Conservation (phyloP, 1,140 invertebrate genomes). For the Drosophila bipectinata region DNA sequence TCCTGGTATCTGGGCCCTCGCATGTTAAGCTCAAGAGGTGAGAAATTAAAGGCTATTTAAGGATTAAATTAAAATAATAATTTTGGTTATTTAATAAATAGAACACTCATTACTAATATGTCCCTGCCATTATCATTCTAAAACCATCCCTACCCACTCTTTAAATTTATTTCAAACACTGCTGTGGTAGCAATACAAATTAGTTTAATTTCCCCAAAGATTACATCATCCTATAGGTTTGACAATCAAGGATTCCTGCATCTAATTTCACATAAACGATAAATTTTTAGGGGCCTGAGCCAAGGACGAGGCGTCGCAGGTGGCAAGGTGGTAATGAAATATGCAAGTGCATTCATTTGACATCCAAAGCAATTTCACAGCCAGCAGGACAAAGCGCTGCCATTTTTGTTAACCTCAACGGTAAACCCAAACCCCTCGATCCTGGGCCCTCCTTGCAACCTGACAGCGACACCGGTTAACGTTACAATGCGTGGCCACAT, state of each 20-base stretch:
- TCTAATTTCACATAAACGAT: slow-evolving; percentile 3
- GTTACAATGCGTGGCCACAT: slow-evolving; percentile 57
- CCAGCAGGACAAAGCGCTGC: slow-evolving; percentile 37
- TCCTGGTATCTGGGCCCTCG: not conserved
- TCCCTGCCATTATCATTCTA: no score
- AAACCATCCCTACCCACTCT: no score
- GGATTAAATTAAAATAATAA: not conserved
- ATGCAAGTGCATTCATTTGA: slow-evolving; percentile 64
- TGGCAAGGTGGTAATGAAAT: slow-evolving; percentile 56
- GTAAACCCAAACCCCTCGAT: slow-evolving; percentile 16
- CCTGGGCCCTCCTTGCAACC: slow-evolving; percentile 19
- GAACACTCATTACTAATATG: no score
- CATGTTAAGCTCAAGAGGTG: slow-evolving; percentile 3
- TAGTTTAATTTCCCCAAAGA: not conserved
- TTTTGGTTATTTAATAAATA: no score
- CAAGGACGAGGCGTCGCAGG: slow-evolving; percentile 16
- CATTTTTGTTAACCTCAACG: slow-evolving; percentile 66
- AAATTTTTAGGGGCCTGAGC: not conserved
- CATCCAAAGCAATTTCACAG: slow-evolving; percentile 60
- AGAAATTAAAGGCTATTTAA: not conserved
- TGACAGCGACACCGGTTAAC: slow-evolving; percentile 69
- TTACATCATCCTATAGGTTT: not conserved
- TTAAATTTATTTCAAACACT: not conserved
- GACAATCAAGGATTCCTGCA: not conserved
- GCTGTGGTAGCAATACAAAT: not conserved